phyloP scores from a whole-genome alignment of 2,888 invertebrate species.

The Psylliodes chrysocephalus region DNA sequence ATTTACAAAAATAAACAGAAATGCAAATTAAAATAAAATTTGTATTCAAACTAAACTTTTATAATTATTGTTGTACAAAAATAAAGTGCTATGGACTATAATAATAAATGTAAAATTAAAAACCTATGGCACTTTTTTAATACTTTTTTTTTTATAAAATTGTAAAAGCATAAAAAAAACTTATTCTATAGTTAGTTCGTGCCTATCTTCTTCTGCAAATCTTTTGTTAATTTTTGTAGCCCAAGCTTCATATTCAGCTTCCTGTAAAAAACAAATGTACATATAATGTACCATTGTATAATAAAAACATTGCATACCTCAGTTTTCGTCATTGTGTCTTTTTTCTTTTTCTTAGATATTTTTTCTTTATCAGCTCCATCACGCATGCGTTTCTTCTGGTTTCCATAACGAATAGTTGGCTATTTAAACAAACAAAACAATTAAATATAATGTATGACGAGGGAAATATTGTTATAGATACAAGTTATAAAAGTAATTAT shows the following conservation, averaged over 20 bases:
- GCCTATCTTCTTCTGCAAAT: slow-evolving; percentile 69
- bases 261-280: slow-evolving; percentile 50
- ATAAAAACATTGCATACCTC: slow-evolving; percentile 29
- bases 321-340: slow-evolving; percentile 38
- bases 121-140: slow-evolving; percentile 16
- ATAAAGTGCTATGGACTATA: no score
- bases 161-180: neutral
- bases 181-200: slow-evolving; percentile 64
- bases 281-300: neutral
- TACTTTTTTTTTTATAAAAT: neutral
- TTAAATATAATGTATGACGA: no score
- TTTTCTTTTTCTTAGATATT: slow-evolving; percentile 35
- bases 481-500: no score
- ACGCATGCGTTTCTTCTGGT: slow-evolving; percentile 13
- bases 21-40: no score
- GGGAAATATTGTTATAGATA: no score
- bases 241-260: slow-evolving; percentile 68
- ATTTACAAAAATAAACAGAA: no score
- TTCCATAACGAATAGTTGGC: slow-evolving; percentile 25
- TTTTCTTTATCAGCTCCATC: slow-evolving; percentile 23
- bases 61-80: no score
- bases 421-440: slow-evolving; percentile 8
- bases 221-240: slow-evolving; percentile 69
- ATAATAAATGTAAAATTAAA: no score
- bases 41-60: no score